A percentile compares a stretch with the other conserved stretches of the same genome.
Evolutionary conservation across 1,140 invertebrate genomes (phyloP).

Genomic region (Tachypleus tridentatus): DNA sequence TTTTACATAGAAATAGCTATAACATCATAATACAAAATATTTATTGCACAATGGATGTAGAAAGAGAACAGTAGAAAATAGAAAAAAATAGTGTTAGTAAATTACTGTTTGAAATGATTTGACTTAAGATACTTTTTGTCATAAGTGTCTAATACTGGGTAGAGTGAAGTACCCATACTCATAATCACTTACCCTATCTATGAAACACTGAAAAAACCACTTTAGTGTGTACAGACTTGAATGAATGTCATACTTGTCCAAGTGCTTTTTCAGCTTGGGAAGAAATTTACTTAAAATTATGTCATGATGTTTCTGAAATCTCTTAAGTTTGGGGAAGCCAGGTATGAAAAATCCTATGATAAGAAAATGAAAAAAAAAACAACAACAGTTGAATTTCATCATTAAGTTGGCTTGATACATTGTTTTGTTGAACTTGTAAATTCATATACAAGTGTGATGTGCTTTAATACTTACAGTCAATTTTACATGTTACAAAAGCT

Average conservation of each 20-base stretch:
- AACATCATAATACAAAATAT: too few relatives aligned
- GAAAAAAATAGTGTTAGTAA: too few relatives aligned
- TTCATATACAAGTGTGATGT: slow-evolving; percentile 6
- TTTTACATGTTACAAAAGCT: too few relatives aligned
- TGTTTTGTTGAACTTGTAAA: not conserved
- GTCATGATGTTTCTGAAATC: slow-evolving; percentile 94
- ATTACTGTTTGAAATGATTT: too few relatives aligned
- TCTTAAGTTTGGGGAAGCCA: slow-evolving; percentile 92
- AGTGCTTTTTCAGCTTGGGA: slow-evolving; percentile 88
- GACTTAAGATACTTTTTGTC: too few relatives aligned
- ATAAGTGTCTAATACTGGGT: too few relatives aligned
- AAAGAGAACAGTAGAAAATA: too few relatives aligned
- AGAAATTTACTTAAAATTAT: slow-evolving; percentile 87
- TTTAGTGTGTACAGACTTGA: slow-evolving; percentile 92
- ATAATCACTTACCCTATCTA: slow-evolving; percentile 65
- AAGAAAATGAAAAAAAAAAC: slow-evolving; percentile 13
- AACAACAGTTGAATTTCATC: not conserved
- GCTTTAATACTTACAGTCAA: too few relatives aligned
- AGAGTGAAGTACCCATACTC: too few relatives aligned
- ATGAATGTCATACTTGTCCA: slow-evolving; percentile 90
- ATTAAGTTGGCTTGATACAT: not conserved
- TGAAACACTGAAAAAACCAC: slow-evolving; percentile 99
- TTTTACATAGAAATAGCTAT: too few relatives aligned
- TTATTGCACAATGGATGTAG: too few relatives aligned
- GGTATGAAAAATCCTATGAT: slow-evolving; percentile 77